Base-by-base conservation (phyloP, 2,113 vertebrate genomes). In the Zingel zingel region DNA sequence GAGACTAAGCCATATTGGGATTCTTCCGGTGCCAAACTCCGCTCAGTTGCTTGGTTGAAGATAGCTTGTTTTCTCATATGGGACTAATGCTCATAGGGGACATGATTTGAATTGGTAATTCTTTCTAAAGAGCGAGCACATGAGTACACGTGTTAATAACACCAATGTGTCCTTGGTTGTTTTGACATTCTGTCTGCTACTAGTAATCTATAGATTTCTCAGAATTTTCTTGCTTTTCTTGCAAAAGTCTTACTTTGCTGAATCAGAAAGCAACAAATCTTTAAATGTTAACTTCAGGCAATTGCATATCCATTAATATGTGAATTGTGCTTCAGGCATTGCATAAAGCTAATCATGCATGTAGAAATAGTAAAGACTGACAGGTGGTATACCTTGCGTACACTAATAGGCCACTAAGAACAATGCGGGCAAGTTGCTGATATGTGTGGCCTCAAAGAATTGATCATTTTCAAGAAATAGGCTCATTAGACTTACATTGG, bases 401-500 rank as follows among this genome's bases (percentile, higher is more conserved):
- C 25, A 59, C 16, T 14, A 15, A 27, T 50, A 23, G 25, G 53
- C 25, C 56, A 12, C 33, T 58, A 6, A 54, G 45, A 75, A 65
- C 21, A 79, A 59, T 16, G 9, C 25, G 59, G 58, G 62, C 19
- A 74, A 64, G 30, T 48, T 54, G 50, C 51, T 65, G 14, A 15
- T 57, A 16, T 63, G 39, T 54, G 67, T 59, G 27, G 48, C 62
- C n/a, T 81, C 25, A 67, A 53, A 79, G 43, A 73, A 45, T 33
- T 76, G 27, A 82, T 76, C 8, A 53, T 64, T 74, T 74, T 5
- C 80, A 70, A 74, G 14, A 87, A 74, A 80, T 58, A 1, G 9
- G 18, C 58, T 85, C 75, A 77, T 80, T 82, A 77, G 77, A 25
- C 25, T 56, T 50, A 43, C 76, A 72, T 50, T 77, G 56, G 68